Conservation (phyloP, 2,113 vertebrate genomes). For the Aleadryas rufinucha region DNA sequence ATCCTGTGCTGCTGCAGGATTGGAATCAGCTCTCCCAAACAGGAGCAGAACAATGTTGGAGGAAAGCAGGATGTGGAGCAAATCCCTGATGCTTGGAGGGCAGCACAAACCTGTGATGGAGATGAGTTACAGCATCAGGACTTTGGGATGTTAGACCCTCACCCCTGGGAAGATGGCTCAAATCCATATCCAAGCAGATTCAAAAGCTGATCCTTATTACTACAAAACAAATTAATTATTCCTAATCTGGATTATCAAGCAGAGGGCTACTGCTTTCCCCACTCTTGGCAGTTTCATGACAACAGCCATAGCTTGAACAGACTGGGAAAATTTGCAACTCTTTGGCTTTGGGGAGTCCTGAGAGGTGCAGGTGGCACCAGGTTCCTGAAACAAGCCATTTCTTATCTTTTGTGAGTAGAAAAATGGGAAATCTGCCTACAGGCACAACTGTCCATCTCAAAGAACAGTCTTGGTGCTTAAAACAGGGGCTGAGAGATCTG, state of each 20-base stretch:
- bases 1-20: background rate
- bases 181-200: background rate
- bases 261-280: background rate
- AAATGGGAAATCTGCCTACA: background rate
- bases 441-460: background rate
- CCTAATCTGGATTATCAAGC: background rate
- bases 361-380: background rate
- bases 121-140: background rate
- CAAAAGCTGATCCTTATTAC: background rate
- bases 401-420: background rate
- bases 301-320: background rate
- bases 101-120: background rate
- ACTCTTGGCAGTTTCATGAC: background rate
- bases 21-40: background rate
- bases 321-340: background rate
- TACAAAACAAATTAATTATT: background rate
- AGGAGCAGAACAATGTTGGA: background rate
- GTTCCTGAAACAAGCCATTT: background rate
- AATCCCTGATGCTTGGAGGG: background rate
- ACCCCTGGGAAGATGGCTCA: background rate
- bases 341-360: background rate
- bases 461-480: background rate
- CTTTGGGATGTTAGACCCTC: rapidly evolving
- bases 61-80: background rate
- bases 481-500: background rate